These are phyloP conservation scores for Megalops atlanticus DNA, from an alignment of 2,113 vertebrate species.

Conservation along the genomic window DNA sequence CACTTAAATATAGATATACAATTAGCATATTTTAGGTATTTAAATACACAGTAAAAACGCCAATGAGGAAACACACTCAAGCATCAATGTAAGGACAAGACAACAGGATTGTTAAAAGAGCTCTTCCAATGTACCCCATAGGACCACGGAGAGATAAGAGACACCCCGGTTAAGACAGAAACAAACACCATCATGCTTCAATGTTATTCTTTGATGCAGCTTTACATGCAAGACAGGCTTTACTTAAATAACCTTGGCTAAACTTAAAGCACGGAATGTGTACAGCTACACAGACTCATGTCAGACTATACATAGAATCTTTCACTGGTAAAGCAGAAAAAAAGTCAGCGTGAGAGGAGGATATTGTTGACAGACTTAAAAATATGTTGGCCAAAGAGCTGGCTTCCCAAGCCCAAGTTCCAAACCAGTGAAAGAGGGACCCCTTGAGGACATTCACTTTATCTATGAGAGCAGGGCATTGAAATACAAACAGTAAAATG, in stretches of 20 bases:
- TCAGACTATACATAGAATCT: slow-evolving; percentile 58
- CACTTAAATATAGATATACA: no score
- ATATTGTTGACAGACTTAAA: no score
- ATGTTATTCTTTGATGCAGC: background rate
- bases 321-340: slow-evolving; percentile 63
- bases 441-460: slow-evolving; percentile 55
- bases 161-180: background rate
- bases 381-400: background rate
- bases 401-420: slow-evolving; percentile 14
- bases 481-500: slow-evolving; percentile 50
- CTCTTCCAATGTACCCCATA: no score
- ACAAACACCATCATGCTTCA: background rate
- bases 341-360: no score
- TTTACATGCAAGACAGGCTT: slow-evolving; percentile 7
- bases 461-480: slow-evolving; percentile 62
- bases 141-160: no score
- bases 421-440: slow-evolving; percentile 74
- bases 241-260: no score
- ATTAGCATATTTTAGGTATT: no score
- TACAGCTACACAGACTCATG: slow-evolving; percentile 16
- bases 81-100: background rate
- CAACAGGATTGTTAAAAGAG: no score
- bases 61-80: background rate
- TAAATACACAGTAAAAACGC: no score
- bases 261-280: no score